Base-by-base conservation (phyloP, 2,888 invertebrate genomes). In the Aromia moschata region DNA sequence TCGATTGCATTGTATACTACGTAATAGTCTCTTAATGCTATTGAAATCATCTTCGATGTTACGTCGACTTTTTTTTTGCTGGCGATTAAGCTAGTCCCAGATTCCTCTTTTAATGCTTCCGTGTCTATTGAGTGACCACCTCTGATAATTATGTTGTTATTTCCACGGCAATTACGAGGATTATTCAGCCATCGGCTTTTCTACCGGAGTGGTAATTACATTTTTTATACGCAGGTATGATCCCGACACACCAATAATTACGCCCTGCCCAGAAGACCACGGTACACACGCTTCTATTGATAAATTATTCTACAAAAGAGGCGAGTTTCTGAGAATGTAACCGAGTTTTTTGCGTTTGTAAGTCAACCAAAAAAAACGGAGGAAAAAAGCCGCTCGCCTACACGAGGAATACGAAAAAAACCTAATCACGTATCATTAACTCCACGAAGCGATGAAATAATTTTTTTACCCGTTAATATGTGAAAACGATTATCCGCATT, bases 101-200 rank as follows among this genome's bases (percentile, higher is more conserved):
- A n/a, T n/a, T n/a, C n/a, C n/a, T n/a, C n/a, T n/a, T n/a, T n/a
- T n/a, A 18, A 17, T n/a, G 18, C 15, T 11, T 17, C 40, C 40
- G 17, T 18, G 41, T 18, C 15, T 11, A 33, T 41, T 41, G 18
- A 20, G 20, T 11, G n/a, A 9, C 20, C 17, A 20, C 18, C 41
- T 40, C 18, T 10, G n/a, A 17, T 45, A 25, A 45, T 45, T 15
- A 45, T n/a, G n/a, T 17, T 2, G 16, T 45, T 33, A 45, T 45
- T 45, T 45, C 45, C 30, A 45, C 14, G 44, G 44, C 30, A 25
- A 44, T 44, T 45, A 45, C 9, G 30, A 45, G 14, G 45, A 45
- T 45, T 45, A 25, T 25, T 15, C 16, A 45, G 45, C 45, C 45
- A 45, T 11, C 45, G 45, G 45, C 45, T 20, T 30, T 11, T 33